Percentiles rank a stretch among this genome's conserved stretches.
Conservation (phyloP, 2,888 invertebrate genomes). For the Nymphalis polychloros region DNA sequence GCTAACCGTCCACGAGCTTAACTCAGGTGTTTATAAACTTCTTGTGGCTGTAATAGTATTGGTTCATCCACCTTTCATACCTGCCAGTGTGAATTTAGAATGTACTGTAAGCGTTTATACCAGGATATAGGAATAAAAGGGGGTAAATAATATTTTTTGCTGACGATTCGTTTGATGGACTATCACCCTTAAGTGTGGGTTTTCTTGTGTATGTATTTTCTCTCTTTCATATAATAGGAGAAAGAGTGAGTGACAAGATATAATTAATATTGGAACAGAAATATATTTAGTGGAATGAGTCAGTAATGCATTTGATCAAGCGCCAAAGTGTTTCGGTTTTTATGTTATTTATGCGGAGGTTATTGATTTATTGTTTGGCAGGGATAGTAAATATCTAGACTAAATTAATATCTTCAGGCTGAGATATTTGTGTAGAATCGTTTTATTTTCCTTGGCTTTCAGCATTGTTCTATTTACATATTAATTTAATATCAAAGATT, state of each 20-base stretch:
- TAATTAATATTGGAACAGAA: slow-evolving; percentile 4
- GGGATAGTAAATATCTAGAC: slow-evolving; percentile 26
- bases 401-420: slow-evolving; percentile 17
- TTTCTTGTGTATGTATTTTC: background rate
- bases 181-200: background rate
- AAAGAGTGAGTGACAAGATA: slow-evolving; percentile 16
- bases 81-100: too few relatives aligned
- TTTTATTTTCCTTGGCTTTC: background rate
- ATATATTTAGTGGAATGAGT: slow-evolving; percentile 49
- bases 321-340: slow-evolving; percentile 42
- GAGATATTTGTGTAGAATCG: background rate
- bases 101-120: too few relatives aligned
- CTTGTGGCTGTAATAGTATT: too few relatives aligned
- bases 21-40: too few relatives aligned
- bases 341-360: slow-evolving; percentile 34
- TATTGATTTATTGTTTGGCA: slow-evolving; percentile 38
- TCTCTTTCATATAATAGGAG: background rate
- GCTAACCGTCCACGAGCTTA: too few relatives aligned
- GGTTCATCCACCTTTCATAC: too few relatives aligned
- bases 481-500: background rate
- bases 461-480: background rate
- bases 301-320: slow-evolving; percentile 48
- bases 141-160: too few relatives aligned
- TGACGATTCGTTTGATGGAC: background rate
- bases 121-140: too few relatives aligned